These are phyloP conservation scores for Podocnemis expansa DNA, from an alignment of 2,113 vertebrate species.

Conservation along the genomic window DNA sequence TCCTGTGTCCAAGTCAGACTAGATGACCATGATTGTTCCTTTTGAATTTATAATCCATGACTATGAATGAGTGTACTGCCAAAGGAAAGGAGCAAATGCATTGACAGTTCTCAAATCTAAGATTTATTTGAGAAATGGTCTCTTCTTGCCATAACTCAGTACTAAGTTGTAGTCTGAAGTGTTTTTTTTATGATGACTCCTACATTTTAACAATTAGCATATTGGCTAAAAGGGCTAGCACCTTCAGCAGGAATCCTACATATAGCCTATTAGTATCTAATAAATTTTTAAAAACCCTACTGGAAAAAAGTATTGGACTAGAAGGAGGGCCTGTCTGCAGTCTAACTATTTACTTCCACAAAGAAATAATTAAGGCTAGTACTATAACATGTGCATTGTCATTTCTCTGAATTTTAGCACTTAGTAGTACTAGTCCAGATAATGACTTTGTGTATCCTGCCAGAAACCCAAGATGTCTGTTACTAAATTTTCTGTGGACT, in stretches of 20 bases:
- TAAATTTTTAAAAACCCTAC: constrained; percentile 10
- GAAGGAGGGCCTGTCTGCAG: constrained; percentile 22
- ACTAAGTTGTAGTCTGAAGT: neutral
- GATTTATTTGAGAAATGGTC: neutral
- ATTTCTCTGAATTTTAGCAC: constrained; percentile 37
- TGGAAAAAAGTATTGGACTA: constrained; percentile 17
- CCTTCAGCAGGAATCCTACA: constrained; percentile 4
- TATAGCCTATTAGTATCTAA: neutral
- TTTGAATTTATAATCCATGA: constrained; percentile 16
- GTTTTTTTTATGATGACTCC: neutral
- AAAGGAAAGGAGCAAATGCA: neutral
- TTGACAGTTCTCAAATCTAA: neutral
- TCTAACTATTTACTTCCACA: constrained; percentile 53
- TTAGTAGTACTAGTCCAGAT: constrained; percentile 59
- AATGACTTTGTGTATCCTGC: constrained; percentile 41
- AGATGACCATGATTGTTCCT: neutral
- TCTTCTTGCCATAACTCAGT: constrained; percentile 7
- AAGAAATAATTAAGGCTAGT: constrained; percentile 39
- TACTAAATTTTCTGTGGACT: constrained; percentile 27
- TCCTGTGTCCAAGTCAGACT: neutral
- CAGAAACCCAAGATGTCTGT: constrained; percentile 19
- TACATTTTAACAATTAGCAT: constrained; percentile 15
- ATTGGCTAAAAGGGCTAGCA: neutral
- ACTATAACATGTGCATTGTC: constrained; percentile 10
- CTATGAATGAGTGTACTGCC: neutral